These are phyloP conservation scores for Tachina lurida DNA, from an alignment of 2,888 invertebrate genomes.

Conservation along the genomic window DNA sequence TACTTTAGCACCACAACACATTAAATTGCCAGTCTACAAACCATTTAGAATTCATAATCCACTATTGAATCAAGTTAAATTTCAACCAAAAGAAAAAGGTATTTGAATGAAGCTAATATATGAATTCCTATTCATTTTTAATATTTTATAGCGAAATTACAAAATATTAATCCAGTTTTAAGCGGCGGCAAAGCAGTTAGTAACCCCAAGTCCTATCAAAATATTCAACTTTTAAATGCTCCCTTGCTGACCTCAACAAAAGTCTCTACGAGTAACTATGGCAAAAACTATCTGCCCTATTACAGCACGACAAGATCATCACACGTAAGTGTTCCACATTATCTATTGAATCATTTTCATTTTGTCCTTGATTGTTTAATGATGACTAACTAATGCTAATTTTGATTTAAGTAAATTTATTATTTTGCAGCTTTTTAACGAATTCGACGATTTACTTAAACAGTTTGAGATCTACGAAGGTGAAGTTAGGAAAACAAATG, in stretches of 20 bases:
- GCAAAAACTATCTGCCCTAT: slow-evolving; percentile 76
- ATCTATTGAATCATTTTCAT: neutral
- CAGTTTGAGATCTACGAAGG: slow-evolving; percentile 77
- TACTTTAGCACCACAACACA: slow-evolving; percentile 73
- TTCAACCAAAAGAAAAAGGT: slow-evolving; percentile 80
- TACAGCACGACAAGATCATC: slow-evolving; percentile 74
- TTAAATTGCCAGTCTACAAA: slow-evolving; percentile 78
- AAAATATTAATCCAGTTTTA: slow-evolving; percentile 74
- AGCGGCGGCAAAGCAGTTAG: slow-evolving; percentile 27
- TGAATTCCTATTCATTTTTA: neutral
- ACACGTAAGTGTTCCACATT: slow-evolving; percentile 75
- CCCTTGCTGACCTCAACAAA: slow-evolving; percentile 67
- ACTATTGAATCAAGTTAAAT: slow-evolving; percentile 79
- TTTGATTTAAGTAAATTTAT: slow-evolving; percentile 59
- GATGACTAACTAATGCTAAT: slow-evolving; percentile 33
- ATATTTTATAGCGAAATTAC: slow-evolving; percentile 74
- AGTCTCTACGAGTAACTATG: slow-evolving; percentile 35
- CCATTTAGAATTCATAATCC: slow-evolving; percentile 80
- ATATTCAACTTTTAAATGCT: slow-evolving; percentile 78
- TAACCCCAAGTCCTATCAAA: slow-evolving; percentile 79
- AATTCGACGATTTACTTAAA: slow-evolving; percentile 80
- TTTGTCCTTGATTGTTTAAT: neutral
- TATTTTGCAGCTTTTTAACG: slow-evolving; percentile 79
- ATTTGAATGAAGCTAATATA: neutral
- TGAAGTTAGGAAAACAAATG: slow-evolving; percentile 50